Base-by-base conservation (phyloP, 2,113 vertebrate genomes). In the Ariopsis seemanni region DNA sequence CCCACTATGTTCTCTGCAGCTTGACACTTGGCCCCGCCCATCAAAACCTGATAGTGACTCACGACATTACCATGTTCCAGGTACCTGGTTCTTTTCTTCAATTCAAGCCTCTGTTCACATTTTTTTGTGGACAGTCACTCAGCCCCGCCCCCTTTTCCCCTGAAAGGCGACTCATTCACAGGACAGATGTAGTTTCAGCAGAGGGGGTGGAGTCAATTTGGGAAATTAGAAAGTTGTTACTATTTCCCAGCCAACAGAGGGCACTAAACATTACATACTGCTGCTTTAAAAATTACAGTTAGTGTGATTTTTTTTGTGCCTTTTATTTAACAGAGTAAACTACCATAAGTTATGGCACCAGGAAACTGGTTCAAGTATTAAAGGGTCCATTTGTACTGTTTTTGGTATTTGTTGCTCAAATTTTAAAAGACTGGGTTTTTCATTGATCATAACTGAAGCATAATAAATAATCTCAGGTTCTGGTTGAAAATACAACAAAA, bases 201-300 rank as follows among this genome's bases (percentile, higher is more conserved):
- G n/a, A 14, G 12, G 27, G 11, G n/a, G n/a, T 7, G 67, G 67
- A 71, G 67, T 30, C n/a, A 15, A 27, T 30, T 34, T 71, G 67
- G 12, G 6, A 71, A 15, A 30, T 71, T 5, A 1, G 27, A 71
- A 53, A 53, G 10, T 67, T 27, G 27, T 67, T 67, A 27, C 65
- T 27, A 5, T 55, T 27, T 67, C 25, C 4, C 25, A 14, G n/a
- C 65, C 65, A 79, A 53, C 79, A 82, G 53, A 42, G 27, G 58
- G 57, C 15, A 15, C 4, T 34, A 62, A 82, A 79, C 52, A 57
- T 30, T 90, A 92, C 92, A 92, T 84, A 81, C 65, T 93, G 90
- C 91, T 92, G n/a, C 93, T 94, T 94, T 94, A 92, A 94, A 93
- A 93, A 91, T 92, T 92, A 95, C 25, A 6, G 65, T 30, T 12